A percentile compares a stretch with the other conserved stretches of the same genome.
Conservation (phyloP, 2,797 vertebrate genomes). For the Squalus acanthias region DNA sequence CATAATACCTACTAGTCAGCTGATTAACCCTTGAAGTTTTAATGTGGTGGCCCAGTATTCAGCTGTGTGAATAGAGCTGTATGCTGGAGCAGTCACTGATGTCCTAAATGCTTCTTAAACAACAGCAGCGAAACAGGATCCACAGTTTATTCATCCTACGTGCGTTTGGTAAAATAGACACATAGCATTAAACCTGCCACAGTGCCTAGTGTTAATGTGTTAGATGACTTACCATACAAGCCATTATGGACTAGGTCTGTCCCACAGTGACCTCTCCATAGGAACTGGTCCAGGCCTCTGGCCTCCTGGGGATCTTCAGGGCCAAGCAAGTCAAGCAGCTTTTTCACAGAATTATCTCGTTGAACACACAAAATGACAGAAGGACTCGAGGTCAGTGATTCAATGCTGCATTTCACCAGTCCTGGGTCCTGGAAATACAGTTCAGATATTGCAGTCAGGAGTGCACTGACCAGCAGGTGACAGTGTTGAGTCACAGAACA, state of each 20-base stretch:
- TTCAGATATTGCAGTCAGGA: neutral
- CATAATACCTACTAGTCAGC: neutral
- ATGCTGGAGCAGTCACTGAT: neutral
- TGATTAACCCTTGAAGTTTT: neutral
- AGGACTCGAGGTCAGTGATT: slow-evolving; percentile 53
- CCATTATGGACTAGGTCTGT: slow-evolving; percentile 50
- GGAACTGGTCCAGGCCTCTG: slow-evolving; percentile 44
- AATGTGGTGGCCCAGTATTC: neutral
- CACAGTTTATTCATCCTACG: neutral
- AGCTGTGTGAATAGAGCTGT: neutral
- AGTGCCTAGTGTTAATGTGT: neutral
- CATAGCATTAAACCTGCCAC: neutral
- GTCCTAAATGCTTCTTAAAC: neutral
- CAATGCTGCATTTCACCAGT: slow-evolving; percentile 46
- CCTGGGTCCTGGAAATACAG: slow-evolving; percentile 47
- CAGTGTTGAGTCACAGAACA: neutral
- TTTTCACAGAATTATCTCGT: slow-evolving; percentile 60
- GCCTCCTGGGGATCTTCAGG: slow-evolving; percentile 52
- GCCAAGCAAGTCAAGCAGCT: slow-evolving; percentile 57
- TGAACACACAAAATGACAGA: slow-evolving; percentile 61
- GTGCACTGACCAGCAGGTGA: neutral
- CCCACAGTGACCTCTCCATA: slow-evolving; percentile 55
- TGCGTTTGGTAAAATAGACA: neutral
- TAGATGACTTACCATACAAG: slow-evolving; percentile 54
- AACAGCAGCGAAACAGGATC: neutral